phyloP scores from a whole-genome alignment of 2,888 invertebrate species.

The Phengaris alcon region DNA sequence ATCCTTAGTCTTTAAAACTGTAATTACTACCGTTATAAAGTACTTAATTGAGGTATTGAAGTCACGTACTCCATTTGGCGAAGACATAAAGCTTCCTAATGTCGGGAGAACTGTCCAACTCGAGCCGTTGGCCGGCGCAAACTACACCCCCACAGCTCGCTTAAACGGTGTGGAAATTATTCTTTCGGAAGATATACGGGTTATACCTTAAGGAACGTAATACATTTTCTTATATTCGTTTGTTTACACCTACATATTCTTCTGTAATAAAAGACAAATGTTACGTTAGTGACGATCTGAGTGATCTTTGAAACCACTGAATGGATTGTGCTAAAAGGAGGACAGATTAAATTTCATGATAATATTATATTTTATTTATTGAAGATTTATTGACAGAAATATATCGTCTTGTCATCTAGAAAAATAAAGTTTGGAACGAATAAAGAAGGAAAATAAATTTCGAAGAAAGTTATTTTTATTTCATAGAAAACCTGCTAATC shows the following conservation, averaged over 20 bases:
- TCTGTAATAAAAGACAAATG: no score
- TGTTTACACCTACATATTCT: neutral
- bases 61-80: constrained; percentile 63
- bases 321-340: no score
- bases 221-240: constrained; percentile 13
- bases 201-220: constrained; percentile 22
- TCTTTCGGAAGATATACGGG: constrained; percentile 30
- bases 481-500: no score
- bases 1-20: constrained; percentile 33
- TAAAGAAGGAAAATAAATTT: no score
- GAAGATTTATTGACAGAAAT: no score
- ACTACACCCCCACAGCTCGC: constrained; percentile 36
- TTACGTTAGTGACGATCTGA: no score
- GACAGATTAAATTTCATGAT: no score
- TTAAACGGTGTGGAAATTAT: constrained; percentile 34
- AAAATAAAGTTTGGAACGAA: no score
- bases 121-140: constrained; percentile 54
- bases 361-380: no score
- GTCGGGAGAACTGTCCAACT: constrained; percentile 67
- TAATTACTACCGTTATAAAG: constrained; percentile 45
- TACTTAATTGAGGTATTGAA: constrained; percentile 54
- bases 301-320: no score
- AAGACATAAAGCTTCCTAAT: constrained; percentile 66
- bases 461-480: no score
- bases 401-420: no score